Evolutionary conservation across 2,113 vertebrate genomes (phyloP).

Genomic region (Colossoma macropomum): DNA sequence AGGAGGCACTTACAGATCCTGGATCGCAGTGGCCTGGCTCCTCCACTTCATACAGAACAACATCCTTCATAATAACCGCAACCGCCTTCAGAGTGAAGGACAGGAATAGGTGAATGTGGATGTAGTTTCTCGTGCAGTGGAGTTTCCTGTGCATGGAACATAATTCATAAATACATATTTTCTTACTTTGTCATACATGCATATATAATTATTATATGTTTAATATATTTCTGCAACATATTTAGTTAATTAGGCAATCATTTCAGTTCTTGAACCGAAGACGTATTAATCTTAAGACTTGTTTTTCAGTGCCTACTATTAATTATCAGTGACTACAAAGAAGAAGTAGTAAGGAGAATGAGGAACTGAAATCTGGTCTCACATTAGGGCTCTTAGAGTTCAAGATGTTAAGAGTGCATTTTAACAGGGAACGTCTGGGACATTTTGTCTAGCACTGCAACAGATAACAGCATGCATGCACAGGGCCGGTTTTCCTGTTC

Average conservation of each 20-base stretch:
- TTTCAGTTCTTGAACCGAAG: too few species aligned
- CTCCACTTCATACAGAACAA: constrained; percentile 82
- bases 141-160: constrained; percentile 82
- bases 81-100: constrained; percentile 93
- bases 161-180: constrained; percentile 25
- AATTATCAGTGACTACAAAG: too few species aligned
- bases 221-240: too few species aligned
- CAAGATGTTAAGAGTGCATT: not conserved
- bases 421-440: not conserved
- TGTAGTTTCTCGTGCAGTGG: constrained; percentile 94
- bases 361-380: too few species aligned
- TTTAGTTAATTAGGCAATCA: too few species aligned
- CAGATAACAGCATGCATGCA: not conserved
- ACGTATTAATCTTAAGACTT: too few species aligned
- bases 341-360: too few species aligned
- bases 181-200: constrained; percentile 11
- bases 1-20: constrained; percentile 80
- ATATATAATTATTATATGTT: too few species aligned
- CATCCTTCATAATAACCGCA: constrained; percentile 90
- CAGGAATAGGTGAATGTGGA: constrained; percentile 93
- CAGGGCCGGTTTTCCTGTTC: constrained; percentile 20
- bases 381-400: too few species aligned
- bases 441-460: constrained; percentile 45
- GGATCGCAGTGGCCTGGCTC: constrained; percentile 81
- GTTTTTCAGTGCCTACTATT: too few species aligned